Evolutionary conservation across 2,797 vertebrate genomes (phyloP).

Genomic region (Coluber constrictor): DNA sequence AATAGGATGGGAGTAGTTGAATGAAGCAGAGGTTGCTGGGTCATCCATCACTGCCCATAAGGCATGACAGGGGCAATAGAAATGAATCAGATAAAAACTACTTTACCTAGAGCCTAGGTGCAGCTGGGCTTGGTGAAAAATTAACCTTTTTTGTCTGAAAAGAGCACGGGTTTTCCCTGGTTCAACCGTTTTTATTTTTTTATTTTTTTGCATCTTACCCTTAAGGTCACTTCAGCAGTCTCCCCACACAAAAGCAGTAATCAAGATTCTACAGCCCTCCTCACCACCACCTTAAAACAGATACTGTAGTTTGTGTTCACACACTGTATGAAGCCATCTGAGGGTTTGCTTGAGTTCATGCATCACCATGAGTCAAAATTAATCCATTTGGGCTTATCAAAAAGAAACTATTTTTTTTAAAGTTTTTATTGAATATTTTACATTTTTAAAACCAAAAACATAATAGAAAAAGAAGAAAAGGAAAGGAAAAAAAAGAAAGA

Average conservation of each 20-base stretch:
- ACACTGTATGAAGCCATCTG: not conserved
- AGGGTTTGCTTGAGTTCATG: not conserved
- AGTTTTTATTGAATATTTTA: no score
- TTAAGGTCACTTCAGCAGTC: not conserved
- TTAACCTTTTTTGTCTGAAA: not conserved
- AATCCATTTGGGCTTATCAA: not conserved
- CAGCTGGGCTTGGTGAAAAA: not conserved
- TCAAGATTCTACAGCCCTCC: not conserved
- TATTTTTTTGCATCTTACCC: not conserved
- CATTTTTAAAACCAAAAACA: no score
- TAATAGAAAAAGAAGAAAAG: no score
- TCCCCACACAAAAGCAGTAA: not conserved
- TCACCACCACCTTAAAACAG: not conserved
- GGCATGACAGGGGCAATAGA: not conserved
- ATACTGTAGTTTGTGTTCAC: not conserved
- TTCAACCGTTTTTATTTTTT: not conserved
- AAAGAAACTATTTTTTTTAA: not conserved
- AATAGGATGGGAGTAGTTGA: slow-evolving; percentile 14
- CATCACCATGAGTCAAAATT: not conserved
- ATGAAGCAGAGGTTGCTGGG: not conserved
- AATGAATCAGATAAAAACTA: not conserved
- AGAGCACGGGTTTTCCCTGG: not conserved
- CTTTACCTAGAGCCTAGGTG: not conserved
- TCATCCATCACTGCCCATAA: slow-evolving; percentile 14
- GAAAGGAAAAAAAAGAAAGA: no score